Percentiles rank a stretch among this genome's conserved stretches.
Evolutionary conservation across 2,113 vertebrate species (phyloP).

Genomic region (Hucho hucho): DNA sequence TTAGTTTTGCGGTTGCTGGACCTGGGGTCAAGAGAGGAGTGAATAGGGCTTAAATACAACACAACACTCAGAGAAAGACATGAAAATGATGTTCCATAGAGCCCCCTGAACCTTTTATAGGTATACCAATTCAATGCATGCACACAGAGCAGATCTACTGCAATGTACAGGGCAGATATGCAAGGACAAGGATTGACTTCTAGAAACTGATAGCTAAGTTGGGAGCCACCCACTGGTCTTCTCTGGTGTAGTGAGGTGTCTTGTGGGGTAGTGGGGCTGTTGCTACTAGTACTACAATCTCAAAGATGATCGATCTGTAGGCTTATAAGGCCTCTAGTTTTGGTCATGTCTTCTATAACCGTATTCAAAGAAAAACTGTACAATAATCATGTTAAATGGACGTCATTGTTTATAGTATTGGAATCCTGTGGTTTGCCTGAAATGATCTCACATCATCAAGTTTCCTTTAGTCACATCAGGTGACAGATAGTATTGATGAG

Average conservation of each 20-base stretch:
- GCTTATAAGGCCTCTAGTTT: neutral
- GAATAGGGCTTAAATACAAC: conserved; percentile 13
- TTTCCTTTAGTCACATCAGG: neutral
- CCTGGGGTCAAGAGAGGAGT: conserved; percentile 47
- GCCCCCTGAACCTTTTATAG: conserved; percentile 10
- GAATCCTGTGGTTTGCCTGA: conserved; percentile 1
- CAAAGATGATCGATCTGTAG: neutral
- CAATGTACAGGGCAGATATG: neutral
- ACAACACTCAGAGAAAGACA: neutral
- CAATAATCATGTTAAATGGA: too few relatives aligned
- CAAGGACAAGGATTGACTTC: neutral
- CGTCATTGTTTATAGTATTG: neutral
- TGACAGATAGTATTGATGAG: neutral
- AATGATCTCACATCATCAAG: neutral
- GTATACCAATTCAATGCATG: neutral
- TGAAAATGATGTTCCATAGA: neutral
- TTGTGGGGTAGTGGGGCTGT: neutral
- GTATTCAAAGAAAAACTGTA: too few relatives aligned
- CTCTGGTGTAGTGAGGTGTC: conserved; percentile 1
- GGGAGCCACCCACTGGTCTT: neutral
- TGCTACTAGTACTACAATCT: neutral
- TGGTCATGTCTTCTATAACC: too few relatives aligned
- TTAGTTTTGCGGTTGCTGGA: conserved; percentile 38
- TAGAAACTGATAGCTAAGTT: conserved; percentile 2
- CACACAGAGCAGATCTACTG: neutral